Conservation (phyloP, 1,140 invertebrate species). For the Aplysia californica region DNA sequence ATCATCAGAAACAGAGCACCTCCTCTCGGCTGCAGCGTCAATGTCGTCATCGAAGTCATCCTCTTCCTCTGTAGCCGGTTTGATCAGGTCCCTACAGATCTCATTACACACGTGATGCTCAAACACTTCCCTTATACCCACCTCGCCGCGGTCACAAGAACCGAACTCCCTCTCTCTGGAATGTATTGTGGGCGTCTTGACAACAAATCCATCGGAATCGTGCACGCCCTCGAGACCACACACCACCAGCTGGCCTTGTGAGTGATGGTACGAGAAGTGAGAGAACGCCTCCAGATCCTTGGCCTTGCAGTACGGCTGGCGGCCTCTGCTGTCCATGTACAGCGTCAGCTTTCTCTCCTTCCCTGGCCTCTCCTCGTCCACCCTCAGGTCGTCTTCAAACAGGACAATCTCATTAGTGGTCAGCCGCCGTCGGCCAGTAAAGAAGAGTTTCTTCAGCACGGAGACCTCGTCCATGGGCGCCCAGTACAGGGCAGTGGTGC, state of each 20-base stretch:
- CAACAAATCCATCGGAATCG: slow-evolving; percentile 14
- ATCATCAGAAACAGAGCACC: background rate
- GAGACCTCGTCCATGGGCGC: slow-evolving; percentile 38
- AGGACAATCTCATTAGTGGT: slow-evolving; percentile 27
- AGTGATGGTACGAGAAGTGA: slow-evolving; percentile 32
- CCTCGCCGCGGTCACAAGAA: slow-evolving; percentile 20
- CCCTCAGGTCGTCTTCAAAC: slow-evolving; percentile 31
- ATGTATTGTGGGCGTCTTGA: slow-evolving; percentile 35
- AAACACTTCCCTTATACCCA: slow-evolving; percentile 28
- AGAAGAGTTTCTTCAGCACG: slow-evolving; percentile 27
- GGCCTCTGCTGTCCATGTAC: background rate
- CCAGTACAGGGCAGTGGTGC: slow-evolving; percentile 14
- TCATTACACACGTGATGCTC: slow-evolving; percentile 29
- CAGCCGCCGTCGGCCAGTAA: slow-evolving; percentile 10
- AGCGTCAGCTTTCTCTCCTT: background rate
- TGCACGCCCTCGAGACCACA: slow-evolving; percentile 33
- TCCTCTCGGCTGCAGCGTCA: background rate
- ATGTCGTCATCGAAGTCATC: background rate
- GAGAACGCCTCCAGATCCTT: slow-evolving; percentile 30
- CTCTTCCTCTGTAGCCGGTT: background rate
- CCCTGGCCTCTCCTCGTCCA: slow-evolving; percentile 5
- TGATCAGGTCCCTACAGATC: slow-evolving; percentile 13
- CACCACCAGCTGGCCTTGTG: slow-evolving; percentile 28
- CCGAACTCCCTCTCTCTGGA: slow-evolving; percentile 25
- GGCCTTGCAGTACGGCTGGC: background rate